These are phyloP conservation scores for Caretta caretta DNA, from an alignment of 2,113 vertebrate genomes.

Conservation along the genomic window DNA sequence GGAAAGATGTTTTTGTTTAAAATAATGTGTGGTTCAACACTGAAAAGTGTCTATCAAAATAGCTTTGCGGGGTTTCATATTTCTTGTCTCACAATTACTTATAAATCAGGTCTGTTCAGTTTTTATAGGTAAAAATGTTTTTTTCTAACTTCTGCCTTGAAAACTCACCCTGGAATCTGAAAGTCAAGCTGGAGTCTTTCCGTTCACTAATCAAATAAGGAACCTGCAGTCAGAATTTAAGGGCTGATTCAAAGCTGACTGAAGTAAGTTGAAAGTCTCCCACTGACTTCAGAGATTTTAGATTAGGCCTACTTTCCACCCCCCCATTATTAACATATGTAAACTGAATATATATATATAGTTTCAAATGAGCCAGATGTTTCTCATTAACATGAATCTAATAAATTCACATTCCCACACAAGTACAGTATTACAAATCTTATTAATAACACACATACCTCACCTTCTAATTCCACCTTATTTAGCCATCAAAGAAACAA, in stretches of 20 bases:
- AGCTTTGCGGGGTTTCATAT: constrained; percentile 39
- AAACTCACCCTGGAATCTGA: neutral
- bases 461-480: neutral
- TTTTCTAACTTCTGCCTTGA: neutral
- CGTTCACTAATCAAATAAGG: too few species aligned
- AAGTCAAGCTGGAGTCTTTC: neutral
- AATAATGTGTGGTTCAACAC: neutral
- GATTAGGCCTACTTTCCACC: neutral
- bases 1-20: constrained; percentile 64
- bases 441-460: neutral
- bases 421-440: neutral
- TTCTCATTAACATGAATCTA: neutral
- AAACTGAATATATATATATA: neutral
- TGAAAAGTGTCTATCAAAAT: constrained; percentile 33
- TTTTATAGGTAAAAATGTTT: constrained; percentile 9
- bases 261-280: too few species aligned
- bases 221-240: too few species aligned
- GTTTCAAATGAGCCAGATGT: neutral
- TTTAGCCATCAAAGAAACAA: neutral
- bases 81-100: constrained; percentile 27
- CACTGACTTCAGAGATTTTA: neutral
- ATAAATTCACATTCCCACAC: neutral
- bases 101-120: constrained; percentile 15
- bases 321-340: neutral
- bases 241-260: too few species aligned